Evolutionary conservation across 2,888 invertebrate genomes (phyloP).

Genomic region (Lottia scabra): DNA sequence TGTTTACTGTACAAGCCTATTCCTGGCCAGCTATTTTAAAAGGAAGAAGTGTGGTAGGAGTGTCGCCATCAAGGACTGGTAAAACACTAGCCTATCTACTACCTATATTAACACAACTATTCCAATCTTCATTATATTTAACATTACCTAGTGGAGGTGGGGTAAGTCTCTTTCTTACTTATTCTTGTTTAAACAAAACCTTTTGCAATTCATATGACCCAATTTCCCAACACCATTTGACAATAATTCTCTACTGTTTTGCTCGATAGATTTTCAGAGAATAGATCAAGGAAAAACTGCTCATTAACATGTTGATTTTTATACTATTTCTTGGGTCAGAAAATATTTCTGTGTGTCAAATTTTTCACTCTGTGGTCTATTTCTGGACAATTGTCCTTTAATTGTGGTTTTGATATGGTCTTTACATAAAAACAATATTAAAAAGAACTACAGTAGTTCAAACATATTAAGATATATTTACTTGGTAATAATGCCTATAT

Average conservation of each 20-base stretch:
- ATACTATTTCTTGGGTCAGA: too few relatives aligned
- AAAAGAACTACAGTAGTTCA: background rate
- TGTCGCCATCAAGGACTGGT: slow-evolving; percentile 69
- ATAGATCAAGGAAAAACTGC: too few relatives aligned
- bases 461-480: background rate
- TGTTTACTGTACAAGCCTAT: slow-evolving; percentile 77
- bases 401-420: too few relatives aligned
- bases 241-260: too few relatives aligned
- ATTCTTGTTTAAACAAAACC: background rate
- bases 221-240: too few relatives aligned
- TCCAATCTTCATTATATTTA: slow-evolving; percentile 68
- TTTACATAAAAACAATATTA: too few relatives aligned
- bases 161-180: slow-evolving; percentile 45
- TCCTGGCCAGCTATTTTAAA: slow-evolving; percentile 79
- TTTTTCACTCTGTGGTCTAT: too few relatives aligned
- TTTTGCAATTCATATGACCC: too few relatives aligned
- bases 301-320: too few relatives aligned
- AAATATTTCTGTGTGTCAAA: too few relatives aligned
- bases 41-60: slow-evolving; percentile 76
- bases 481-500: background rate
- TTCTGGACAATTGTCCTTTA: too few relatives aligned
- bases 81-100: slow-evolving; percentile 80
- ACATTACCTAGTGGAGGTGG: slow-evolving; percentile 51
- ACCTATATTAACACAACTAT: slow-evolving; percentile 76
- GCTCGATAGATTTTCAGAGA: too few relatives aligned